A percentile compares a stretch with the other conserved stretches of the same genome.
These are phyloP conservation scores for Andrena cerasifolii DNA, from an alignment of 1,140 invertebrate species.

Conservation along the genomic window DNA sequence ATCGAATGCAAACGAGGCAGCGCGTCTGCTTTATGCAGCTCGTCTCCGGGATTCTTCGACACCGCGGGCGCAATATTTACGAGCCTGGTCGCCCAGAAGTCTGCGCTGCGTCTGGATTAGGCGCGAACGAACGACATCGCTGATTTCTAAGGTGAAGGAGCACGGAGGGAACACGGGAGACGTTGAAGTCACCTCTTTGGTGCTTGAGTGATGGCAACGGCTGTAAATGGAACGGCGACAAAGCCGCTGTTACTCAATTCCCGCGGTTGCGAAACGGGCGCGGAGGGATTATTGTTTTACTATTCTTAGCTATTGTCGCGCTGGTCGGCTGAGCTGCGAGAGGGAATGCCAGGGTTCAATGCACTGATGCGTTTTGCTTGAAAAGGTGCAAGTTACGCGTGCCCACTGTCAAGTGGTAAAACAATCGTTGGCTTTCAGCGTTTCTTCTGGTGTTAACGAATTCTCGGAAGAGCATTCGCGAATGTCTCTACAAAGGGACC, in stretches of 20 bases:
- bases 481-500: too few relatives aligned
- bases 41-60: neutral
- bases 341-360: neutral
- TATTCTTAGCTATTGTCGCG: conserved; percentile 39
- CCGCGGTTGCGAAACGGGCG: conserved; percentile 33
- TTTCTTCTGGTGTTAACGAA: too few relatives aligned
- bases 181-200: neutral
- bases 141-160: neutral
- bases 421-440: neutral
- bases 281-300: conserved; percentile 46
- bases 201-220: conserved; percentile 1
- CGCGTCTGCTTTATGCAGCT: neutral
- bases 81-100: neutral
- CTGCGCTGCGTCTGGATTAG: neutral
- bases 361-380: neutral
- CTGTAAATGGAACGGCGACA: neutral
- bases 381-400: neutral
- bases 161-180: neutral
- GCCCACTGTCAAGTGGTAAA: neutral
- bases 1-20: conserved; percentile 31
- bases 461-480: too few relatives aligned
- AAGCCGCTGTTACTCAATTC: conserved; percentile 39
- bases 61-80: neutral
- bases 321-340: neutral
- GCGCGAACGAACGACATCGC: neutral